Evolutionary conservation across 2,888 invertebrate species (phyloP).

Genomic region (Volucella inflata): DNA sequence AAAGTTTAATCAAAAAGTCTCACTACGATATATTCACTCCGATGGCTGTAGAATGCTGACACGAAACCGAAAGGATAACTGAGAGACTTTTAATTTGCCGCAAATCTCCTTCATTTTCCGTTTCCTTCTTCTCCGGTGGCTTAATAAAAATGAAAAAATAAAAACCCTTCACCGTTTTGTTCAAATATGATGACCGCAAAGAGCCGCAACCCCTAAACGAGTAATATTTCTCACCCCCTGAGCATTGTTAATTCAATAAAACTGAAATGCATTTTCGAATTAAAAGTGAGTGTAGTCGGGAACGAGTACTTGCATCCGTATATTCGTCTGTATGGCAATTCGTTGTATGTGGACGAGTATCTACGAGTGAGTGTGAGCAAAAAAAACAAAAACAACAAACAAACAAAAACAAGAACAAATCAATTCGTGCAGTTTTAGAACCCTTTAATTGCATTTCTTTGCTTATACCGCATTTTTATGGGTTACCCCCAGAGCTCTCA

Average conservation of each 20-base stretch:
- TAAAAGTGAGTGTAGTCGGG: neutral
- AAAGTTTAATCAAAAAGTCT: constrained; percentile 46
- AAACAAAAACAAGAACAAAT: constrained; percentile 40
- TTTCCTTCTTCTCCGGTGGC: neutral
- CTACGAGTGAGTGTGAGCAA: neutral
- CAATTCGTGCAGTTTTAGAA: constrained; percentile 72
- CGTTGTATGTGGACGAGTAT: too few relatives aligned
- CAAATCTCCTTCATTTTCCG: constrained; percentile 59
- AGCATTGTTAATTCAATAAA: constrained; percentile 72
- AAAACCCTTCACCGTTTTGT: constrained; percentile 57
- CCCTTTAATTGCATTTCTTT: constrained; percentile 75
- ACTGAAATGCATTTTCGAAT: constrained; percentile 43
- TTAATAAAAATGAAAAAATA: constrained; percentile 6
- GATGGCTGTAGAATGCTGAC: constrained; percentile 39
- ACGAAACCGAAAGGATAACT: constrained; percentile 50
- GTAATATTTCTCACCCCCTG: constrained; percentile 58
- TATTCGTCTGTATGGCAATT: too few relatives aligned
- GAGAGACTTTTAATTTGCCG: constrained; percentile 67
- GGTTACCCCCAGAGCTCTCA: constrained; percentile 48
- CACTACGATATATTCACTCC: constrained; percentile 40
- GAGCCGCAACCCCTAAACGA: constrained; percentile 45
- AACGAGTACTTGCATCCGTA: too few relatives aligned
- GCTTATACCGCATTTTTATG: constrained; percentile 74
- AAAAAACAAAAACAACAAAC: neutral
- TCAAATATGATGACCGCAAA: constrained; percentile 55